Evolutionary conservation across 2,797 vertebrate species (phyloP).

Genomic region (Gallinago solitaria): DNA sequence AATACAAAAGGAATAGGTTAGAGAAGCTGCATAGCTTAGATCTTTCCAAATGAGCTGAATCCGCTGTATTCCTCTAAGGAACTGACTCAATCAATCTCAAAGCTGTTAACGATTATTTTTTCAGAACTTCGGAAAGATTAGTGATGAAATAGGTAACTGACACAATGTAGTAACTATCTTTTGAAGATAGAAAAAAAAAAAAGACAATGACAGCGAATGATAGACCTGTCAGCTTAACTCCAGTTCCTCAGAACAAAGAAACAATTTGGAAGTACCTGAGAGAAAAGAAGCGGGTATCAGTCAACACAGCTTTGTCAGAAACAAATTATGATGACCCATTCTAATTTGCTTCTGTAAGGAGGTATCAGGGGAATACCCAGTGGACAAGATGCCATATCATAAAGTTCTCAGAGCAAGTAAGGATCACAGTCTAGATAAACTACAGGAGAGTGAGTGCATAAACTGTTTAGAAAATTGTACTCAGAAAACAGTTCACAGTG

Average conservation of each 20-base stretch:
- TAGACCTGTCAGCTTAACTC: slow-evolving; percentile 9
- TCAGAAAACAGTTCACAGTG: neutral
- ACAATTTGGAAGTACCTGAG: neutral
- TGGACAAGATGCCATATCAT: neutral
- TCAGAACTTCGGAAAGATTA: neutral
- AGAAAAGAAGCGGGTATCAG: neutral
- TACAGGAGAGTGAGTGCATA: neutral
- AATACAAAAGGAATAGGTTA: slow-evolving; percentile 9
- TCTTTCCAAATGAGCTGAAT: neutral
- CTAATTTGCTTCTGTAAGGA: neutral
- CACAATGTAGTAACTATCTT: neutral
- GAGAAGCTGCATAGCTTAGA: neutral
- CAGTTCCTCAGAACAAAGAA: slow-evolving; percentile 12
- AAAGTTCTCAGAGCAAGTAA: neutral
- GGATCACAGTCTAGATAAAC: neutral
- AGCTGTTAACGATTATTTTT: neutral
- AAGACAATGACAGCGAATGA: neutral
- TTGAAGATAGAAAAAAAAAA: neutral
- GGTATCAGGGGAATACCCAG: neutral
- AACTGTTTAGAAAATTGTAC: neutral
- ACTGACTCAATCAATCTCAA: slow-evolving; percentile 7
- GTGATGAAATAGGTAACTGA: slow-evolving; percentile 6
- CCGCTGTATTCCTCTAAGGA: neutral
- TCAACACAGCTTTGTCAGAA: slow-evolving; percentile 10
- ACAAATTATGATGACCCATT: neutral